Evolutionary conservation across 2,797 vertebrate genomes (phyloP).

Genomic region (Chelon labrosus): DNA sequence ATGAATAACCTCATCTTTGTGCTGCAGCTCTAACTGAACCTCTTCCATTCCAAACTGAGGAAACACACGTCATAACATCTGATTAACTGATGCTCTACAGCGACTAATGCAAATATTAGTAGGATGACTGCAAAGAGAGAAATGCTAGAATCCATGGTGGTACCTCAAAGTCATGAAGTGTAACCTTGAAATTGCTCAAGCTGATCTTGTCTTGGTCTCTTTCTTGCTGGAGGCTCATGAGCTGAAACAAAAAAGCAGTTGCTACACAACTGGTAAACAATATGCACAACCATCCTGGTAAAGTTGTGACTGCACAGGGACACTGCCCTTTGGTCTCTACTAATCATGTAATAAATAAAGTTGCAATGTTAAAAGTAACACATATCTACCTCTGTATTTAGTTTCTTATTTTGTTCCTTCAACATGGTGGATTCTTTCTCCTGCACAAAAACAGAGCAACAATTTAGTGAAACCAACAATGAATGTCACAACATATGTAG

Average conservation of each 20-base stretch:
- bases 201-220: slow-evolving; percentile 46
- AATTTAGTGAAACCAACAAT: background rate
- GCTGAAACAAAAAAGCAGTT: slow-evolving; percentile 36
- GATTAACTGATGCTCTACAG: background rate
- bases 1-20: slow-evolving; percentile 61
- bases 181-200: slow-evolving; percentile 33
- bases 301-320: background rate
- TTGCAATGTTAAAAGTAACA: background rate
- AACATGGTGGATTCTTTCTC: slow-evolving; percentile 46
- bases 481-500: background rate
- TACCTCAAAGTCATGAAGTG: slow-evolving; percentile 61
- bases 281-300: background rate
- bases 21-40: slow-evolving; percentile 60
- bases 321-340: background rate
- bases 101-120: background rate
- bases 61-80: slow-evolving; percentile 23
- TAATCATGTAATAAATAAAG: background rate
- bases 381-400: slow-evolving; percentile 52
- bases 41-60: slow-evolving; percentile 59
- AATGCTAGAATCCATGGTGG: background rate
- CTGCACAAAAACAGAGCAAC: slow-evolving; percentile 45
- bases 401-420: slow-evolving; percentile 59
- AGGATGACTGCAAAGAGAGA: background rate
- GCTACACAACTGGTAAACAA: background rate
- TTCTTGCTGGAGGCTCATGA: slow-evolving; percentile 49